Evolutionary conservation across 1,140 invertebrate genomes (phyloP).

Genomic region (Eumaeus atala): DNA sequence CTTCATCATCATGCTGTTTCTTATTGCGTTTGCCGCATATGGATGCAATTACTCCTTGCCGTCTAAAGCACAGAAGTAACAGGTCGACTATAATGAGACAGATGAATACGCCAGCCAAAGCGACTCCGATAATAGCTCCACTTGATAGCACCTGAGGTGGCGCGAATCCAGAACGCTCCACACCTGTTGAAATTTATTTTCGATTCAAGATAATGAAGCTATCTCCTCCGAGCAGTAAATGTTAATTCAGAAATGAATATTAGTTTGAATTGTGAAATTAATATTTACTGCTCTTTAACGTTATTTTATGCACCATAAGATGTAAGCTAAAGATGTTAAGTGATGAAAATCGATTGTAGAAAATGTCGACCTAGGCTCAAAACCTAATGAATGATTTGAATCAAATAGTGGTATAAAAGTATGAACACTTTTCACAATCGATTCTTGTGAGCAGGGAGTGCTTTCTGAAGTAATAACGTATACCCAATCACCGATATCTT

Average conservation of each 20-base stretch:
- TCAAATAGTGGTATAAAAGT: neutral
- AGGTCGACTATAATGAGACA: slow-evolving; percentile 86
- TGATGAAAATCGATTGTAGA: slow-evolving; percentile 58
- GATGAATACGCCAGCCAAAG: slow-evolving; percentile 82
- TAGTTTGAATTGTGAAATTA: slow-evolving; percentile 8
- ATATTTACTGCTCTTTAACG: slow-evolving; percentile 37
- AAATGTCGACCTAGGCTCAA: slow-evolving; percentile 33
- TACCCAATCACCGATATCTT: slow-evolving; percentile 62
- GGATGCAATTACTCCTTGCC: slow-evolving; percentile 81
- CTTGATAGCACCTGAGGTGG: slow-evolving; percentile 79
- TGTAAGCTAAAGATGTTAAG: slow-evolving; percentile 60
- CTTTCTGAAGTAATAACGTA: slow-evolving; percentile 62
- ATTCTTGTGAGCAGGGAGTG: slow-evolving; percentile 57
- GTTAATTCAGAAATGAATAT: neutral
- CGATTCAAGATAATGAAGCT: slow-evolving; percentile 11
- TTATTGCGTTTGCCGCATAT: slow-evolving; percentile 80
- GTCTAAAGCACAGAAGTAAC: slow-evolving; percentile 82
- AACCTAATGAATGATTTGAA: neutral
- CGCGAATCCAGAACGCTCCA: slow-evolving; percentile 71
- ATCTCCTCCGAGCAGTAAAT: slow-evolving; percentile 44
- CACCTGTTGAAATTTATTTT: slow-evolving; percentile 64
- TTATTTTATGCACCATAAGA: slow-evolving; percentile 62
- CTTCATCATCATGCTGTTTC: slow-evolving; percentile 83
- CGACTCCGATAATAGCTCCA: slow-evolving; percentile 85
- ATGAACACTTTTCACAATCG: slow-evolving; percentile 57